phyloP scores from a whole-genome alignment of 2,113 vertebrate species.

The Helogale parvula region DNA sequence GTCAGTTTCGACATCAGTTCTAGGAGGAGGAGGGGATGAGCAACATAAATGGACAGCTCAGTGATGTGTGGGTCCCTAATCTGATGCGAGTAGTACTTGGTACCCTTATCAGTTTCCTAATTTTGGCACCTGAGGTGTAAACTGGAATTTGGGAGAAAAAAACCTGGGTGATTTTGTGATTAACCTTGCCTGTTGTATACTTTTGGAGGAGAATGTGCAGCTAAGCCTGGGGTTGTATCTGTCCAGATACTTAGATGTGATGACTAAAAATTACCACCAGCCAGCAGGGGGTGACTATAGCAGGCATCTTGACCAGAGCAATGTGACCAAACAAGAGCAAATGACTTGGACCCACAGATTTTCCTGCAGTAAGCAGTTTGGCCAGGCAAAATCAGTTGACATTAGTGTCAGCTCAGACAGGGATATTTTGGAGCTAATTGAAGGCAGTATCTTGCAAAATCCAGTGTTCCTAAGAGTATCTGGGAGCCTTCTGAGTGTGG shows the following conservation, averaged over 20 bases:
- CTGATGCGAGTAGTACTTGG: too few relatives aligned
- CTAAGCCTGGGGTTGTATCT: not conserved
- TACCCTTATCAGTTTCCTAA: not conserved
- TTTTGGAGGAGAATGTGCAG: not conserved
- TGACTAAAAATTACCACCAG: not conserved
- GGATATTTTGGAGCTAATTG: not conserved
- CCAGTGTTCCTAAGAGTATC: too few relatives aligned
- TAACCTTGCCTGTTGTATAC: not conserved
- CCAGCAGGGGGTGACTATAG: not conserved
- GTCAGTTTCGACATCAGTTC: not conserved
- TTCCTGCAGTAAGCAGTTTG: not conserved
- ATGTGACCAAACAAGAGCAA: not conserved
- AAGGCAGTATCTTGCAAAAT: not conserved
- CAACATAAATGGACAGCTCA: not conserved
- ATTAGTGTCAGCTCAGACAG: not conserved
- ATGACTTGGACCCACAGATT: accelerated
- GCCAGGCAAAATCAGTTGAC: not conserved
- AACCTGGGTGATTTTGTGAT: not conserved
- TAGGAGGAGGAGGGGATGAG: not conserved
- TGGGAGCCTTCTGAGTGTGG: not conserved
- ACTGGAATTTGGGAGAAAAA: not conserved
- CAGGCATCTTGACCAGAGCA: not conserved
- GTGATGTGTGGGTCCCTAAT: too few relatives aligned
- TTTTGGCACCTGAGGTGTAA: not conserved
- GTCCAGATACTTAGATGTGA: not conserved